Percentiles rank a stretch among this genome's conserved stretches.
phyloP scores from a whole-genome alignment of 2,888 invertebrate species.

The Pollenia griseotomentosa region DNA sequence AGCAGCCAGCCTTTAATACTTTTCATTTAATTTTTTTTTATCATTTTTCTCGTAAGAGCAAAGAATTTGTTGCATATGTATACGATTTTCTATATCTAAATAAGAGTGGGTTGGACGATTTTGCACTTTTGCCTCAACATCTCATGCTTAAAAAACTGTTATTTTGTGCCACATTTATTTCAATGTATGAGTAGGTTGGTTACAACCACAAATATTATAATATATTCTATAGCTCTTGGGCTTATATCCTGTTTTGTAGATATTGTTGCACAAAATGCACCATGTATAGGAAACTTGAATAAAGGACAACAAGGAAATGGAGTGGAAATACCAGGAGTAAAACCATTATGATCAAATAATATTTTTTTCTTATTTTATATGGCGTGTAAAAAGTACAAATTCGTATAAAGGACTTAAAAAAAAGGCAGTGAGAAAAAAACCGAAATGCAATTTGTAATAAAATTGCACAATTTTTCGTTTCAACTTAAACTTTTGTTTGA shows the following conservation, averaged over 20 bases:
- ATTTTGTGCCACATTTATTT: conserved; percentile 52
- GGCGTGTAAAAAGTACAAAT: conserved; percentile 20
- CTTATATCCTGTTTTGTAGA: conserved; percentile 55
- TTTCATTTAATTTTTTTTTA: conserved; percentile 37
- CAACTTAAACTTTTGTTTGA: conserved; percentile 24
- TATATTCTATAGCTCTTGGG: conserved; percentile 64
- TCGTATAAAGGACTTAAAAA: conserved; percentile 25
- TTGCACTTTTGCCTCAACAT: conserved; percentile 9
- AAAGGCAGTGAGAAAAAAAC: neutral
- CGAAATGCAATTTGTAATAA: conserved; percentile 60
- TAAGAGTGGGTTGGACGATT: neutral
- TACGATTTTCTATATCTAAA: neutral
- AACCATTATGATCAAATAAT: conserved; percentile 47
- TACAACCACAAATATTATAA: conserved; percentile 60
- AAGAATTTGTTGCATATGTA: conserved; percentile 22
- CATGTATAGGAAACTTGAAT: conserved; percentile 32
- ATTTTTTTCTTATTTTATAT: conserved; percentile 1
- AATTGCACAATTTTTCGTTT: conserved; percentile 24
- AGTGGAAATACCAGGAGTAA: conserved; percentile 49
- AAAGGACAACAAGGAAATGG: conserved; percentile 42
- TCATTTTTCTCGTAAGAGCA: conserved; percentile 27
- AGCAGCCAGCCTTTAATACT: conserved; percentile 51
- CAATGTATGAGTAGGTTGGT: conserved; percentile 16
- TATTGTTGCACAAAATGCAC: conserved; percentile 40
- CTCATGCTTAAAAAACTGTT: conserved; percentile 36